These are phyloP conservation scores for Micromesistius poutassou DNA, from an alignment of 2,797 vertebrate genomes.

Conservation along the genomic window DNA sequence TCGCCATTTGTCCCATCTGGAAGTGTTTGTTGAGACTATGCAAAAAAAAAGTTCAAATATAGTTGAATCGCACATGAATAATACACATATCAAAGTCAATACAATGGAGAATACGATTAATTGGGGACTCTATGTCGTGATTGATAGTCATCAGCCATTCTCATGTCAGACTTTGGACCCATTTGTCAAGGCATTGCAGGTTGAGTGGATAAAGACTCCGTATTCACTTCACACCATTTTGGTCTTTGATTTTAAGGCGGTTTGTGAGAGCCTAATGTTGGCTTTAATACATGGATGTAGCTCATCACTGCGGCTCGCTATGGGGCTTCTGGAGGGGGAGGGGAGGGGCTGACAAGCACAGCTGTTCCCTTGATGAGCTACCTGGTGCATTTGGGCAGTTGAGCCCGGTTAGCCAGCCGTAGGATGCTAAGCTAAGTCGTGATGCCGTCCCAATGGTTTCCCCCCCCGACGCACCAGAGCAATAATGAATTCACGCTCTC, in stretches of 20 bases:
- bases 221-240: neutral
- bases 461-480: slow-evolving; percentile 28
- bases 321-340: slow-evolving; percentile 41
- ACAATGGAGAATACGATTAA: neutral
- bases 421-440: slow-evolving; percentile 46
- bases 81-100: neutral
- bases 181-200: neutral
- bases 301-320: slow-evolving; percentile 39
- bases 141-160: neutral
- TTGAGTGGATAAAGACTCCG: neutral
- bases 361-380: slow-evolving; percentile 55
- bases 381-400: slow-evolving; percentile 27
- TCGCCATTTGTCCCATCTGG: slow-evolving; percentile 69
- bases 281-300: slow-evolving; percentile 27
- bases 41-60: slow-evolving; percentile 4
- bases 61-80: neutral
- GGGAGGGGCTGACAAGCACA: slow-evolving; percentile 61
- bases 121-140: neutral
- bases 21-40: slow-evolving; percentile 72
- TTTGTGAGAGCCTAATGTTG: neutral
- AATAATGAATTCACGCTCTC: slow-evolving; percentile 53
- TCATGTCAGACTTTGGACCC: neutral
- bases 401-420: slow-evolving; percentile 30
- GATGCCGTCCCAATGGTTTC: slow-evolving; percentile 12
- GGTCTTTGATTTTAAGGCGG: neutral